A percentile compares a stretch with the other conserved stretches of the same genome.
Evolutionary conservation across 1,140 invertebrate species (phyloP).

Genomic region (Drosophila saltans): DNA sequence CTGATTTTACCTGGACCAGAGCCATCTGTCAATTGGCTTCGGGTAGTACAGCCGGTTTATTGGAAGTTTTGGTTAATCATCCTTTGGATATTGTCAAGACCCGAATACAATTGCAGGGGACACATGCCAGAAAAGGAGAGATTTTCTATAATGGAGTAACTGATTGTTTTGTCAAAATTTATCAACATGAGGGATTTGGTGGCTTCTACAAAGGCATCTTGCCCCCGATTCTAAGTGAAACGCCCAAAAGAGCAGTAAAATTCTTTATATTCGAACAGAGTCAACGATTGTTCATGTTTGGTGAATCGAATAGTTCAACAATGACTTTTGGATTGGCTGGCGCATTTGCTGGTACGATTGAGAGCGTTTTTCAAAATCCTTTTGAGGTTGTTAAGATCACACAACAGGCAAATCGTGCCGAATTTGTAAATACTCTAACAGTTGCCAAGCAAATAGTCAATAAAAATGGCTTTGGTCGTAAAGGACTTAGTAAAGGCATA

Average conservation of each 20-base stretch:
- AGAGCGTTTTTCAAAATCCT: slow-evolving; percentile 94
- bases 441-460: slow-evolving; percentile 91
- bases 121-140: neutral
- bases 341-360: slow-evolving; percentile 91
- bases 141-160: slow-evolving; percentile 89
- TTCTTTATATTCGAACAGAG: slow-evolving; percentile 96
- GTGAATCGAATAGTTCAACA: slow-evolving; percentile 87
- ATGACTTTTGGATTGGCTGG: slow-evolving; percentile 93
- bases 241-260: slow-evolving; percentile 95
- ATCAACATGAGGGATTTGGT: slow-evolving; percentile 89
- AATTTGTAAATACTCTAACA: slow-evolving; percentile 88
- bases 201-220: slow-evolving; percentile 95
- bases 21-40: slow-evolving; percentile 1
- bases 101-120: slow-evolving; percentile 43
- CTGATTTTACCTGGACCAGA: neutral
- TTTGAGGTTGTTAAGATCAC: slow-evolving; percentile 97
- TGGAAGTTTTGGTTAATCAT: slow-evolving; percentile 19
- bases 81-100: slow-evolving; percentile 59
- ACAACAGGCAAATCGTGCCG: slow-evolving; percentile 87
- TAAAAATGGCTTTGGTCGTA: slow-evolving; percentile 88
- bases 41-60: slow-evolving; percentile 25
- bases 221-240: slow-evolving; percentile 94
- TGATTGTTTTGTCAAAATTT: slow-evolving; percentile 95
- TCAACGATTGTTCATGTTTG: slow-evolving; percentile 92
- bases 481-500: slow-evolving; percentile 92